Evolutionary conservation across 1,140 invertebrate species (phyloP).

Genomic region (Dendrolimus punctatus): DNA sequence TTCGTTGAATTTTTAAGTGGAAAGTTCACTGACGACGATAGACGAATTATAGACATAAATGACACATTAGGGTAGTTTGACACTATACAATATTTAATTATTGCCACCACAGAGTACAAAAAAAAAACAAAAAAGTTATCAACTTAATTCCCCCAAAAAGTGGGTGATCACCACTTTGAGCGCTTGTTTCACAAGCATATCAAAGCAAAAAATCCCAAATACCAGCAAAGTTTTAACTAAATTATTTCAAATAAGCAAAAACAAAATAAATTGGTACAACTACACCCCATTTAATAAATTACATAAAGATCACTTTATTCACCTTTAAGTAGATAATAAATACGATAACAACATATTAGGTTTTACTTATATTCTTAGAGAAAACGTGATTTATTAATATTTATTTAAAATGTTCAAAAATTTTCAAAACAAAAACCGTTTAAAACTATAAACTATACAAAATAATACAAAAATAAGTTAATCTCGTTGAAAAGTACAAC

Average conservation of each 20-base stretch:
- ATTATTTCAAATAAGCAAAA: too few species aligned
- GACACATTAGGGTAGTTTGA: too few species aligned
- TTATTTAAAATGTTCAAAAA: constrained; percentile 2
- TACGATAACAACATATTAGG: constrained; percentile 44
- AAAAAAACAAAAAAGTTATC: background rate
- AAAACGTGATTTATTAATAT: constrained; percentile 16
- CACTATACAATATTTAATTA: too few species aligned
- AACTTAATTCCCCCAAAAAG: constrained; percentile 31
- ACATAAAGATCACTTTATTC: constrained; percentile 53
- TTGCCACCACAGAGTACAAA: too few species aligned
- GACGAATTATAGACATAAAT: too few species aligned
- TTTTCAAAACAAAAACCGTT: too few species aligned
- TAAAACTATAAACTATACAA: too few species aligned
- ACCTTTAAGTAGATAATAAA: constrained; percentile 55
- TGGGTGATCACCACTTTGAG: constrained; percentile 45
- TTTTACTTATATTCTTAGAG: constrained; percentile 26
- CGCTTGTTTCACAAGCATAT: constrained; percentile 63
- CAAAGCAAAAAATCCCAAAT: constrained; percentile 34
- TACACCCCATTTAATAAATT: constrained; percentile 60
- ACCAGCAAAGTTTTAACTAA: background rate
- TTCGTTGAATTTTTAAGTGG: too few species aligned
- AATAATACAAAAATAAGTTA: too few species aligned
- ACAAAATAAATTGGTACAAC: background rate
- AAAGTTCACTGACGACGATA: too few species aligned
- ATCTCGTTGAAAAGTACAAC: too few species aligned